Percentiles rank a stretch among this genome's conserved stretches.
phyloP scores from a whole-genome alignment of 2,113 vertebrate species.

The Genyomyrus donnyi region DNA sequence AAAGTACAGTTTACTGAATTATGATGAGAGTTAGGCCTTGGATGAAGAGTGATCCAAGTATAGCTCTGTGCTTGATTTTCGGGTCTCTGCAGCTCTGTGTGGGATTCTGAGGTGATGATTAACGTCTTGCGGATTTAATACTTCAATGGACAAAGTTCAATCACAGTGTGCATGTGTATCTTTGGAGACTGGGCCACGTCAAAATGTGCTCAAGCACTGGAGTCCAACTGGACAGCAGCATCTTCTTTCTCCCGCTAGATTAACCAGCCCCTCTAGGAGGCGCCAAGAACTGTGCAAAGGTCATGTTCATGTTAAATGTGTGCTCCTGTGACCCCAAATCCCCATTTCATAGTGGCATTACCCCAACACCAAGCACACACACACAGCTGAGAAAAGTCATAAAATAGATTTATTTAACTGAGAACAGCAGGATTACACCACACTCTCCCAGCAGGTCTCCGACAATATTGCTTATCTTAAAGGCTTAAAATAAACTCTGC shows the following conservation, averaged over 20 bases:
- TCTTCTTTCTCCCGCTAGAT: neutral
- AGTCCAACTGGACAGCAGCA: neutral
- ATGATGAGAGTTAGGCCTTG: neutral
- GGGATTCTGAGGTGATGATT: neutral
- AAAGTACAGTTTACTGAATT: neutral
- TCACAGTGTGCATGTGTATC: neutral
- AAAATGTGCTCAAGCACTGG: neutral
- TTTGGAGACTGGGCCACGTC: neutral
- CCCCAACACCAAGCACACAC: neutral
- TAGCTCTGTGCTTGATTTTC: neutral
- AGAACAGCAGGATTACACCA: conserved; percentile 42
- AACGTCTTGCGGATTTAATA: neutral
- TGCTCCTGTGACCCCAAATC: neutral
- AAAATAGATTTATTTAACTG: conserved; percentile 62
- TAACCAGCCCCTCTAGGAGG: neutral
- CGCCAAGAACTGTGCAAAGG: neutral
- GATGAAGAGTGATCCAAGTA: neutral
- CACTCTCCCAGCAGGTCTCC: conserved; percentile 23
- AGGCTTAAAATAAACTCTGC: conserved; percentile 33
- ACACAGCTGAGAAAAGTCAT: conserved; percentile 31
- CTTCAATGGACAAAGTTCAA: neutral
- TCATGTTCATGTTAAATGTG: neutral
- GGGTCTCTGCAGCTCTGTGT: neutral
- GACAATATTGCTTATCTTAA: conserved; percentile 35
- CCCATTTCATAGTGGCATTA: neutral